Conservation (phyloP, 2,888 invertebrate species). For the Arctia plantaginis region DNA sequence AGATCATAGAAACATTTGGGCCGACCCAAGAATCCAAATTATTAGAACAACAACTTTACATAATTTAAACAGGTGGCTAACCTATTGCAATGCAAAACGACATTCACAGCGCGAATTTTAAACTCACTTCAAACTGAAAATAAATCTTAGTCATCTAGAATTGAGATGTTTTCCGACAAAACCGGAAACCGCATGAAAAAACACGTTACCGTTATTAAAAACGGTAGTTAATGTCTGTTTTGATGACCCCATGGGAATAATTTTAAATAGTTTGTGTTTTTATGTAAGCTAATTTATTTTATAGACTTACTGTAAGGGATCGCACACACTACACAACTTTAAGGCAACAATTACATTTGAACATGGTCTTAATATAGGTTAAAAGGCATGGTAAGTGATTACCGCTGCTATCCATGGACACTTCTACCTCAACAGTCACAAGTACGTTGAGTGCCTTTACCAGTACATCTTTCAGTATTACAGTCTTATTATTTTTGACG, state of each 20-base stretch:
- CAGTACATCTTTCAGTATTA: too few species aligned
- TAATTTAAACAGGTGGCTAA: not conserved
- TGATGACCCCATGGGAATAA: conserved; percentile 18
- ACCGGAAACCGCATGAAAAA: conserved; percentile 18
- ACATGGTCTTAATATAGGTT: not conserved
- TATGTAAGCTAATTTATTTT: conserved; percentile 20
- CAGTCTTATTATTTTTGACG: too few species aligned
- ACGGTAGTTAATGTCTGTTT: conserved; percentile 26
- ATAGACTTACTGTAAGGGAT: conserved; percentile 3
- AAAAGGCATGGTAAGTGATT: not conserved
- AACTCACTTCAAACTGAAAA: not conserved
- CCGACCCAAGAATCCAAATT: too few species aligned
- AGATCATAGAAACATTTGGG: too few species aligned
- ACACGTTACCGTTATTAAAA: conserved; percentile 19
- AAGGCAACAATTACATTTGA: not conserved
- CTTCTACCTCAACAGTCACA: too few species aligned
- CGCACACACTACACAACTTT: not conserved
- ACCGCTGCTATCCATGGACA: too few species aligned
- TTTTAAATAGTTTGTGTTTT: conserved; percentile 32
- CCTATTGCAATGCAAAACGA: not conserved
- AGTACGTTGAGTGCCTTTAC: too few species aligned
- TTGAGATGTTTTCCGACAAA: conserved; percentile 21
- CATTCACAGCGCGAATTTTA: not conserved
- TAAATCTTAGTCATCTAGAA: conserved; percentile 18
- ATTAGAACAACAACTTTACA: too few species aligned